Evolutionary conservation across 1,140 invertebrate genomes (phyloP).

Genomic region (Zelostemma sp.): DNA sequence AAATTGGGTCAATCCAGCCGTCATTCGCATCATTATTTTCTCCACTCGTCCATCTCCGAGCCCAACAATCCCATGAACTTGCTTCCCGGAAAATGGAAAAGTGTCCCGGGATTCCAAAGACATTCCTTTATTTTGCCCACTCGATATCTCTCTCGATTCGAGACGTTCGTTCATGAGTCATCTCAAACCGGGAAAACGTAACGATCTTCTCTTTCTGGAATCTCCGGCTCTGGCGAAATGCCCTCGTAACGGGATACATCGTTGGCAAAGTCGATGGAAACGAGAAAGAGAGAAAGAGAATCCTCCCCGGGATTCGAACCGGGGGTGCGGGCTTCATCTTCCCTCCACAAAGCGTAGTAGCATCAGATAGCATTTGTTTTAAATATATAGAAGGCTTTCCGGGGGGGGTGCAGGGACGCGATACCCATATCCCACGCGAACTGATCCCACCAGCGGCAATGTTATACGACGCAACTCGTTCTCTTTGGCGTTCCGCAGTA

Average conservation of each 20-base stretch:
- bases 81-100: too few relatives aligned
- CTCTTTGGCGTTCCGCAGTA: constrained; percentile 16
- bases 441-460: constrained; percentile 14
- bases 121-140: neutral
- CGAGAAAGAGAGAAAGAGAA: constrained; percentile 33
- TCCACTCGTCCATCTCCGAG: too few relatives aligned
- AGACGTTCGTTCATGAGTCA: constrained; percentile 20
- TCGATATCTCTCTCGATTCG: neutral
- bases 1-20: too few relatives aligned
- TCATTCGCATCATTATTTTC: too few relatives aligned
- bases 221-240: constrained; percentile 7
- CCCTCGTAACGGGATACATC: constrained; percentile 8
- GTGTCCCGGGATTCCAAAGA: neutral
- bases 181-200: constrained; percentile 21
- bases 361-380: constrained; percentile 71
- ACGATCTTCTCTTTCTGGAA: neutral
- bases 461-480: constrained; percentile 11
- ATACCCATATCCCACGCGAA: constrained; percentile 32
- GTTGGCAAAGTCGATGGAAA: constrained; percentile 11
- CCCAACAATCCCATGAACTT: too few relatives aligned
- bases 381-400: constrained; percentile 61
- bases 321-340: constrained; percentile 59
- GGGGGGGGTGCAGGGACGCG: constrained; percentile 26
- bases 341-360: constrained; percentile 64
- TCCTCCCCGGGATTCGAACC: constrained; percentile 30